phyloP scores from a whole-genome alignment of 2,797 vertebrate genomes.

The Pogoniulus pusillus region DNA sequence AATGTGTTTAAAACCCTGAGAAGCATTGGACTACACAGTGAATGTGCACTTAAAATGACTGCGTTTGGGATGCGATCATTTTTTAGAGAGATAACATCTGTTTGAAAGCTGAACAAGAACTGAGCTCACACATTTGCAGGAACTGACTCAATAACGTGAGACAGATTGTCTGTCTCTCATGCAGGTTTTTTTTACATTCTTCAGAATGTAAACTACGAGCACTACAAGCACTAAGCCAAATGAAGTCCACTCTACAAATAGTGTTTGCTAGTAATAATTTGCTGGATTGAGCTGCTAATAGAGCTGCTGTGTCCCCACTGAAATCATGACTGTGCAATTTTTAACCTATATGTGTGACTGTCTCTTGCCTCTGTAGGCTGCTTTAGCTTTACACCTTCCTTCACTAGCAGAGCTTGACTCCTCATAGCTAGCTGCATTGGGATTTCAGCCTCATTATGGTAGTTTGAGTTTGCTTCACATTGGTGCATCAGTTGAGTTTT shows the following conservation, averaged over 20 bases:
- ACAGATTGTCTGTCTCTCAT: constrained; percentile 22
- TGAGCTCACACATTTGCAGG: constrained; percentile 37
- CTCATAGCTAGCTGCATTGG: background rate
- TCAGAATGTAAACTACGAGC: background rate
- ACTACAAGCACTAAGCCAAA: background rate
- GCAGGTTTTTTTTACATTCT: background rate
- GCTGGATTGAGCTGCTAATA: background rate
- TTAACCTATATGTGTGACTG: background rate
- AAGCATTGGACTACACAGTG: constrained; percentile 33
- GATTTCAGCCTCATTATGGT: background rate
- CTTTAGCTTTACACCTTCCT: background rate
- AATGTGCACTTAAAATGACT: constrained; percentile 60
- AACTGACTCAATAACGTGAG: constrained; percentile 34
- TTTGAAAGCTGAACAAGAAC: constrained; percentile 57
- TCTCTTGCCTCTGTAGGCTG: background rate
- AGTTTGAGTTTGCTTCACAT: background rate
- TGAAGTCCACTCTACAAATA: background rate
- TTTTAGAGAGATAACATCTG: constrained; percentile 62
- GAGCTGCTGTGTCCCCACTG: background rate
- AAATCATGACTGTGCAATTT: background rate
- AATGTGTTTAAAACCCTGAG: constrained; percentile 29
- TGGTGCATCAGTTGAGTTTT: background rate
- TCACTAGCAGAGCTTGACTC: background rate
- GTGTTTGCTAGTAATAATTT: background rate
- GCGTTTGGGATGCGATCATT: constrained; percentile 27